These are phyloP conservation scores for Phyllotreta cruciferae DNA, from an alignment of 2,888 invertebrate species.

Conservation along the genomic window DNA sequence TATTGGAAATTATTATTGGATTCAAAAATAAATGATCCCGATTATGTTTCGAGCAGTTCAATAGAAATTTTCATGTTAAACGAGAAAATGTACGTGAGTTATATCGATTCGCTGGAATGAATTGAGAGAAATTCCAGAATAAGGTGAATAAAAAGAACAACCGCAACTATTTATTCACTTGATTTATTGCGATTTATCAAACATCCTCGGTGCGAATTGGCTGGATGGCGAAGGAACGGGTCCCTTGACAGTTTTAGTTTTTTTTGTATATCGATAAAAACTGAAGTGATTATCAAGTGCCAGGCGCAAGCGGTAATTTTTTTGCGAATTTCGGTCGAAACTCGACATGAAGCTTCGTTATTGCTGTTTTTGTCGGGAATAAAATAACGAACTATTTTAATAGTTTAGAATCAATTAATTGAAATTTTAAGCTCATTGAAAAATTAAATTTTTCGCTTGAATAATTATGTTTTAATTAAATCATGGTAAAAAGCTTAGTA, in stretches of 20 bases:
- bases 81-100: no score
- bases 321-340: slow-evolving; percentile 37
- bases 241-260: slow-evolving; percentile 6
- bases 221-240: slow-evolving; percentile 19
- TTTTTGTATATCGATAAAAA: slow-evolving; percentile 23
- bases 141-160: slow-evolving; percentile 15
- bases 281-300: slow-evolving; percentile 31
- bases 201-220: slow-evolving; percentile 20
- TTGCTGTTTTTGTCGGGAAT: slow-evolving; percentile 38
- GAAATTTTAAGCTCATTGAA: no score
- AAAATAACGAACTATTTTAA: no score
- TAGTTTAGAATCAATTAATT: no score
- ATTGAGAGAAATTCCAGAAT: slow-evolving; percentile 1
- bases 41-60: no score
- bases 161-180: slow-evolving; percentile 25
- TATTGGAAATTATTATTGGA: no score
- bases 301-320: slow-evolving; percentile 22
- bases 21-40: no score
- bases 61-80: no score
- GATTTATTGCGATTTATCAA: slow-evolving; percentile 23
- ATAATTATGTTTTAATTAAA: no score
- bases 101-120: not conserved
- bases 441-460: no score
- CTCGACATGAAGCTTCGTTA: slow-evolving; percentile 40
- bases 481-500: no score